Evolutionary conservation across 2,113 vertebrate genomes (phyloP).

Genomic region (Pardalotus punctatus): DNA sequence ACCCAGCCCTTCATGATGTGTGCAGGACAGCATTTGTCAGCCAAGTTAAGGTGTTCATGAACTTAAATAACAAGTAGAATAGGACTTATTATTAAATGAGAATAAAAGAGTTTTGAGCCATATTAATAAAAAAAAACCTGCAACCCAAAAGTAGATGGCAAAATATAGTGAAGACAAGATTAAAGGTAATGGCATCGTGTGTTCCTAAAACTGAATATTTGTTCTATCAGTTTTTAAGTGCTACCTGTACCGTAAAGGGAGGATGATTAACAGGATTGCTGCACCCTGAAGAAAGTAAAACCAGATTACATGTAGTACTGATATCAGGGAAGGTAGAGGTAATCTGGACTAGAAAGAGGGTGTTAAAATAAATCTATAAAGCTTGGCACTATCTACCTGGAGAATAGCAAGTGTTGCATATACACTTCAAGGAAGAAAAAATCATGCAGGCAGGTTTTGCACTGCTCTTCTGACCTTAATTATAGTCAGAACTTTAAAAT

Average conservation of each 20-base stretch:
- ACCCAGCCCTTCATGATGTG: background rate
- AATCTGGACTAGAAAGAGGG: background rate
- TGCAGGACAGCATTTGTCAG: background rate
- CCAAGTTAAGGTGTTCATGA: background rate
- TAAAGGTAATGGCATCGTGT: background rate
- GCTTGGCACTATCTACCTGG: background rate
- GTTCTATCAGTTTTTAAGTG: background rate
- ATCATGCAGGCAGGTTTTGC: background rate
- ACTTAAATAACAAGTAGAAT: background rate
- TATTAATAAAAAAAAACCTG: background rate
- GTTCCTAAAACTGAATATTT: background rate
- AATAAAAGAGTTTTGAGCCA: background rate
- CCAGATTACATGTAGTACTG: background rate
- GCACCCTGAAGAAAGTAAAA: background rate
- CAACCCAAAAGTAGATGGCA: background rate
- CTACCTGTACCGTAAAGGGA: background rate
- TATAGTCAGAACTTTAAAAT: background rate
- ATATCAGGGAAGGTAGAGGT: background rate
- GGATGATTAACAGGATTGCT: background rate
- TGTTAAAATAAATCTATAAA: background rate
- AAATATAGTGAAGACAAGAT: background rate
- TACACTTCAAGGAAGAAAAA: background rate
- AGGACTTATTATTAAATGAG: background rate
- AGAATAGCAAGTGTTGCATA: background rate
- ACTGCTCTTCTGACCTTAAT: background rate